These are phyloP conservation scores for Chinchilla lanigera DNA, from an alignment of 2,113 vertebrate species.

Conservation along the genomic window DNA sequence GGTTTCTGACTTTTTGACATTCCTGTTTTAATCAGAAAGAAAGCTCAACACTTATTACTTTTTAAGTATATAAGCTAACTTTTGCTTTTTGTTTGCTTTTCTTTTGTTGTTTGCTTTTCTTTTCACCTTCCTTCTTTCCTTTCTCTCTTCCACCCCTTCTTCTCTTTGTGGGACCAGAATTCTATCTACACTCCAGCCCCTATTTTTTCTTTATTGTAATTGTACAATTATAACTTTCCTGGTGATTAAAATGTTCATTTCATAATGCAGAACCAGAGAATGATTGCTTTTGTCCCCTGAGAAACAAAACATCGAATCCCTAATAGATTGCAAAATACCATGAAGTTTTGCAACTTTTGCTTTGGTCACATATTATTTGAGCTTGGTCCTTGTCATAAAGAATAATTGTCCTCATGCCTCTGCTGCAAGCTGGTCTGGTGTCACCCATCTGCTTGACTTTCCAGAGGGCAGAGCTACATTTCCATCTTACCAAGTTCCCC, in stretches of 20 bases:
- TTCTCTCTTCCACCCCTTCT: not conserved
- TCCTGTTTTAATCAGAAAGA: not conserved
- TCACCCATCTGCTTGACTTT: not conserved
- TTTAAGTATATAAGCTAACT: not conserved
- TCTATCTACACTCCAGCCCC: not conserved
- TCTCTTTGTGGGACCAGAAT: not conserved
- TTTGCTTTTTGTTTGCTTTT: not conserved
- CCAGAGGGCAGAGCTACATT: not conserved
- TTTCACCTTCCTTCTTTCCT: not conserved
- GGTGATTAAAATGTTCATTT: not conserved
- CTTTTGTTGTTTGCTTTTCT: not conserved
- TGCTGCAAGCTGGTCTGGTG: not conserved
- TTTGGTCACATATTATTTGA: not conserved
- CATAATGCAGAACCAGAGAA: not conserved
- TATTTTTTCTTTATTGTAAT: not conserved
- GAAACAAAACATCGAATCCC: not conserved
- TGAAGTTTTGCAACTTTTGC: not conserved
- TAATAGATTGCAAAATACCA: not conserved
- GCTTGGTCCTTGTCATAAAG: not conserved
- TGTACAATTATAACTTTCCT: not conserved
- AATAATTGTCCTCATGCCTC: not conserved
- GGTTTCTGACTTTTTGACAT: not conserved
- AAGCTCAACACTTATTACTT: not conserved
- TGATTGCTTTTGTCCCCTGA: not conserved
- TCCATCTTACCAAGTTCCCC: not conserved